Base-by-base conservation (phyloP, 2,113 vertebrate species). In the Chelonoidis abingdonii region DNA sequence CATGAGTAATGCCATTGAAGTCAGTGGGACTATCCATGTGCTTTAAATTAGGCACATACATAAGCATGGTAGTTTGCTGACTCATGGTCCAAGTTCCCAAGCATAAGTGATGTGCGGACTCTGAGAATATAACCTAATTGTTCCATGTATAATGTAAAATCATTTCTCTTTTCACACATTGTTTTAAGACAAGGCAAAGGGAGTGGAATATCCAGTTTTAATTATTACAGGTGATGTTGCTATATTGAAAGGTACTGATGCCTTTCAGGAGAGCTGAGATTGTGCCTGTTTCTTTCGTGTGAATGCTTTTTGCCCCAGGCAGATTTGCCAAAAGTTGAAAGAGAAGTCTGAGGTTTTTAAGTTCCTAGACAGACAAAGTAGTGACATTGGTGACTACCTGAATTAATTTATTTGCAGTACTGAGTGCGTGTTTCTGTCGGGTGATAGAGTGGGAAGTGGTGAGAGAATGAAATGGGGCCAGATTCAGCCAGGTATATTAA, bases 241-340 rank as follows among this genome's bases (percentile, higher is more conserved):
- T 95, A 3, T 92, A 69, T 87, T 94, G 92, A 97, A 95, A 89
- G 91, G 92, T 95, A 91, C 93, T 93, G 92, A 97, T 89, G 88
- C 59, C 85, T 44, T 97, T 95, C 95, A 94, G 91, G 96, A 97
- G 88, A 95, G 89, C 89, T 91, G 82, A 88, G 89, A 83, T 89
- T 90, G 29, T 76, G 83, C 52, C 89, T 97, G 88, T 80, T 93
- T 54, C 85, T 85, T 93, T 93, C 79, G 93, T 89, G 50, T 90
- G 84, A 89, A 87, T 80, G 47, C 89, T 6, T 79, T 87, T 83
- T 92, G 79, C 95, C 95, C 89, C 93, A 93, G 92, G 89, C 53
- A 81, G 6, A 91, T 94, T 95, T 96, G 93, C 85, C 93, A 96
- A 95, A 92, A 95, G 75, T 86, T 83, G 54, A 10, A 57, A 81